A percentile compares a stretch with the other conserved stretches of the same genome.
Evolutionary conservation across 1,140 invertebrate genomes (phyloP).

Genomic region (Brachystomella parvula): DNA sequence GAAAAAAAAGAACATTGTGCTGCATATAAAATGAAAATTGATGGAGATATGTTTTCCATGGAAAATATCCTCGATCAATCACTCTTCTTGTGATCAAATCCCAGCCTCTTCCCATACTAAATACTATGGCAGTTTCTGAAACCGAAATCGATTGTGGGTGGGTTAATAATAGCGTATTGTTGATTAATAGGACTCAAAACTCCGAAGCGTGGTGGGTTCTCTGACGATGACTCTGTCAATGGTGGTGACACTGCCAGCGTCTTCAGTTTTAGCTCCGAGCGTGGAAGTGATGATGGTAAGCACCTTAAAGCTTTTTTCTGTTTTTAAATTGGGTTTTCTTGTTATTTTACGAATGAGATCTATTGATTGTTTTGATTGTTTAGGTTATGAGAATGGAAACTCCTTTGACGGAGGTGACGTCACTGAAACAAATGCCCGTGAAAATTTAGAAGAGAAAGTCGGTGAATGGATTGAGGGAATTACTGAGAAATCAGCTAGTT

Average conservation of each 20-base stretch:
- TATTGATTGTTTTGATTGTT: not conserved
- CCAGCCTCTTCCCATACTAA: not conserved
- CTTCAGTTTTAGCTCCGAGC: conserved; percentile 33
- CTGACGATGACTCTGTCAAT: conserved; percentile 28
- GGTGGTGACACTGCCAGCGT: conserved; percentile 32
- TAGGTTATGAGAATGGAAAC: conserved; percentile 31
- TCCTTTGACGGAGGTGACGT: conserved; percentile 22
- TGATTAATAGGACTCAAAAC: conserved; percentile 16
- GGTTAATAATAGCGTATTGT: not conserved
- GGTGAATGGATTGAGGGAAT: conserved; percentile 75
- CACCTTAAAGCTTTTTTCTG: not conserved
- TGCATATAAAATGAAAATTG: not conserved
- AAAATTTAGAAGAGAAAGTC: conserved; percentile 82
- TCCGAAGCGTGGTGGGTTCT: conserved; percentile 8
- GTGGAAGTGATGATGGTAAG: conserved; percentile 35
- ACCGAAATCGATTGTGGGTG: not conserved
- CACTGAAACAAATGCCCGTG: conserved; percentile 44
- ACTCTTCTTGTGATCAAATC: not conserved
- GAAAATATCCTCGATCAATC: not conserved
- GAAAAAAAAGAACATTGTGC: not conserved
- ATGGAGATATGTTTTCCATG: not conserved
- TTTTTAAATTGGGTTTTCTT: not conserved
- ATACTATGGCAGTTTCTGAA: not conserved
- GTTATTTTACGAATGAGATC: not conserved
- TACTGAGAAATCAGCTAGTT: conserved; percentile 73